Evolutionary conservation across 2,113 vertebrate genomes (phyloP).

Genomic region (Crotalus tigris): DNA sequence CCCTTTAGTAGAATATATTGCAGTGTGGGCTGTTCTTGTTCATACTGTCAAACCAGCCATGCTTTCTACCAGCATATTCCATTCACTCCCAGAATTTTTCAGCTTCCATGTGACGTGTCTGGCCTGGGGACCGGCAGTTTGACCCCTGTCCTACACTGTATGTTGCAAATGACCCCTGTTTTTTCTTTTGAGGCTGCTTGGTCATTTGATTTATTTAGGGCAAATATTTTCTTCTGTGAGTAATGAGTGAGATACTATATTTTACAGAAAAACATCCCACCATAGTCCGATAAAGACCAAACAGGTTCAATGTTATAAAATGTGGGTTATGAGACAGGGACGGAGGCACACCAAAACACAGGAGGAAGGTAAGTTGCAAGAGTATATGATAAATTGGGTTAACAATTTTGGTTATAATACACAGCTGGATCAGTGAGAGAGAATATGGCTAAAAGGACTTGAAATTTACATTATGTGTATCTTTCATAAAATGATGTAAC

Average conservation of each 20-base stretch:
- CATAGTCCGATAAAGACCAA: background rate
- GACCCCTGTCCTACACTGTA: background rate
- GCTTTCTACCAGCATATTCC: background rate
- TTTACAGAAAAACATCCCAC: background rate
- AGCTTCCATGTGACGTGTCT: too few relatives aligned
- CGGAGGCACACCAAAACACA: background rate
- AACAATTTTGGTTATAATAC: background rate
- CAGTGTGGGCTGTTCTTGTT: background rate
- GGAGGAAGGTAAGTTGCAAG: background rate
- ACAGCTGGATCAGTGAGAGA: background rate
- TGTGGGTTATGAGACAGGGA: background rate
- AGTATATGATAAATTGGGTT: background rate
- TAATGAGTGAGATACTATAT: background rate
- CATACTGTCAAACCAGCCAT: background rate
- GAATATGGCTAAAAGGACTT: background rate
- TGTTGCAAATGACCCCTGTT: background rate
- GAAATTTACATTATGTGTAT: background rate
- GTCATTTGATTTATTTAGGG: background rate
- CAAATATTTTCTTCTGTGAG: background rate
- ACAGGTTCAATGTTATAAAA: background rate
- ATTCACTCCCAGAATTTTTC: background rate
- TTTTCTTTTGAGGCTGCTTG: background rate
- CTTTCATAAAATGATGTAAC: background rate
- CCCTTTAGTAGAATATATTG: background rate
- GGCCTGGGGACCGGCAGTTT: too few relatives aligned